Evolutionary conservation across 2,113 vertebrate species (phyloP).

Genomic region (Mirza zaza): DNA sequence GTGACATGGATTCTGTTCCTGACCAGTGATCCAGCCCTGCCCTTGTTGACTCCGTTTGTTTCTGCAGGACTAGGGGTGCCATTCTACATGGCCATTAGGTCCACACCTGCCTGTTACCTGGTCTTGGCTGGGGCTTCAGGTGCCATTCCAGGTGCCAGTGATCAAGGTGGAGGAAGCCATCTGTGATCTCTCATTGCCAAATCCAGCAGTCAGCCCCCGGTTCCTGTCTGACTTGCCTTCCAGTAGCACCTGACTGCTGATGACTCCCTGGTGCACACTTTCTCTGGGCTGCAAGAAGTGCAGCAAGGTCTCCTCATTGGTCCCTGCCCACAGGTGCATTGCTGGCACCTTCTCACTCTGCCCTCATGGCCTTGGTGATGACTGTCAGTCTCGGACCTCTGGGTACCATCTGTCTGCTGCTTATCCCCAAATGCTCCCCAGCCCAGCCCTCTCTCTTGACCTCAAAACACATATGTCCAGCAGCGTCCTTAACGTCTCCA

Average conservation of each 20-base stretch:
- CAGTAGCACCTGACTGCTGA: too few species aligned
- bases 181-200: background rate
- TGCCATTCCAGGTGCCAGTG: background rate
- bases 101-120: background rate
- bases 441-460: background rate
- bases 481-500: background rate
- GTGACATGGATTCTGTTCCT: background rate
- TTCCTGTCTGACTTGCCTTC: background rate
- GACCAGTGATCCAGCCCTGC: background rate
- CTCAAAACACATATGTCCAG: background rate
- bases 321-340: background rate
- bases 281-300: background rate
- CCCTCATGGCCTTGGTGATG: background rate
- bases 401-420: background rate
- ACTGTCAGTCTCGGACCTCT: background rate
- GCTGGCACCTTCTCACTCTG: background rate
- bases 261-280: background rate
- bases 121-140: background rate
- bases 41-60: background rate
- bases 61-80: background rate
- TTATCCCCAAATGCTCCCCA: background rate
- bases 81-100: background rate
- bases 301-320: background rate
- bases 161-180: background rate
- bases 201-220: background rate